Conservation (phyloP, 2,888 invertebrate genomes). For the Ormyrus rosae region DNA sequence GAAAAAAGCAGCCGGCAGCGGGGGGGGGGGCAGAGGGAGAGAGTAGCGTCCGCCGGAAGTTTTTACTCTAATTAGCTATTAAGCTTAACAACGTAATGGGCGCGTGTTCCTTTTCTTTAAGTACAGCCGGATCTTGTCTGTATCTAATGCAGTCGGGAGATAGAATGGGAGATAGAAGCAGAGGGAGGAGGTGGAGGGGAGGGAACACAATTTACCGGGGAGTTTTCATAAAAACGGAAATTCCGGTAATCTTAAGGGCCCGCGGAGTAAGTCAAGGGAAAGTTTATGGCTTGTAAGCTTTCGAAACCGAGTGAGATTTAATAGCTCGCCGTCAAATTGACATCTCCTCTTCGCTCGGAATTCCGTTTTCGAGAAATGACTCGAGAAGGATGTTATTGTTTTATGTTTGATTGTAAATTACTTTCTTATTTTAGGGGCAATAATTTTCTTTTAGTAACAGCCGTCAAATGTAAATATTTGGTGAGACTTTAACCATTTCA, state of each 20-base stretch:
- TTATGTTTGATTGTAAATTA: too few species aligned
- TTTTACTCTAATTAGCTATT: conserved; percentile 62
- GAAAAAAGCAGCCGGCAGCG: background rate
- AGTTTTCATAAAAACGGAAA: conserved; percentile 19
- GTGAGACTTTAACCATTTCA: too few species aligned
- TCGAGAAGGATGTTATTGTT: too few species aligned
- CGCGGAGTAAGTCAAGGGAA: background rate
- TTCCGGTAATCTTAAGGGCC: conserved; percentile 10
- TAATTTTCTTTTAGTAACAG: too few species aligned
- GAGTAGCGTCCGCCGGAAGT: conserved; percentile 52
- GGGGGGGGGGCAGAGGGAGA: background rate
- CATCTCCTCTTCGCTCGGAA: too few species aligned
- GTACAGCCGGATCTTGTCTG: conserved; percentile 16
- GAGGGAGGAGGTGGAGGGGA: too few species aligned
- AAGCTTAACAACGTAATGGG: conserved; percentile 58
- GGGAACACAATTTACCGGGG: background rate
- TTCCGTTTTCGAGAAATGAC: too few species aligned
- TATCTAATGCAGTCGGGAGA: conserved; percentile 13
- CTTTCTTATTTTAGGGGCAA: too few species aligned
- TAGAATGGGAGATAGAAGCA: background rate
- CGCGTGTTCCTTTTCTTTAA: conserved; percentile 16
- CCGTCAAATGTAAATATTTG: too few species aligned
- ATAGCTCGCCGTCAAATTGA: too few species aligned
- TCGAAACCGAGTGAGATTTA: background rate
- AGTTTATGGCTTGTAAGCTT: background rate